Conservation (phyloP, 1,140 invertebrate genomes). For the Drosophila kanapiae region DNA sequence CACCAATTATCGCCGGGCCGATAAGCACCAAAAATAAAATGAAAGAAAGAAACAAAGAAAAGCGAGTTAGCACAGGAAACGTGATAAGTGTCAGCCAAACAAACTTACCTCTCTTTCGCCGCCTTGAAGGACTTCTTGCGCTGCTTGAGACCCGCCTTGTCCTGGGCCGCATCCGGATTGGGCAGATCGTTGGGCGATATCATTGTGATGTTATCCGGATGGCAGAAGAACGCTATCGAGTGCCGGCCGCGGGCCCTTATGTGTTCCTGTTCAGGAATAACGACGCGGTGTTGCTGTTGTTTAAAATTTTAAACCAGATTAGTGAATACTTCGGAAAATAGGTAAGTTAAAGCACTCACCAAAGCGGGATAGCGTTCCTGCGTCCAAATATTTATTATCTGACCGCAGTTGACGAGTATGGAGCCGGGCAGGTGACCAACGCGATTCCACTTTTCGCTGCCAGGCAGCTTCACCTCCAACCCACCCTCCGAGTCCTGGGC, state of each 20-base stretch:
- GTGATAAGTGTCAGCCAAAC: background rate
- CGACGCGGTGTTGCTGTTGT: constrained; percentile 89
- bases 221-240: constrained; percentile 91
- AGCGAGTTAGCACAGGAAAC: constrained; percentile 34
- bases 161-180: constrained; percentile 79
- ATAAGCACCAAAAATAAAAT: constrained; percentile 23
- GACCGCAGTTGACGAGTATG: constrained; percentile 92
- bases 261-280: constrained; percentile 88
- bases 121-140: constrained; percentile 85
- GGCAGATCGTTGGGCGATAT: constrained; percentile 86
- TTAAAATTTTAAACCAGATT: constrained; percentile 19
- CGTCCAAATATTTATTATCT: constrained; percentile 92
- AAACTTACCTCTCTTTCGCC: constrained; percentile 81
- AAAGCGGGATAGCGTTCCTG: constrained; percentile 89
- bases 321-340: background rate
- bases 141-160: constrained; percentile 85
- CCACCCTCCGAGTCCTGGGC: constrained; percentile 89
- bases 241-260: constrained; percentile 88
- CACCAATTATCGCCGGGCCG: constrained; percentile 26
- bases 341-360: constrained; percentile 84
- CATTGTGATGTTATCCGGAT: constrained; percentile 88
- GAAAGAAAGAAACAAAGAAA: constrained; percentile 17
- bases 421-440: constrained; percentile 92
- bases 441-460: constrained; percentile 89
- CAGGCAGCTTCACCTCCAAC: constrained; percentile 88